Evolutionary conservation across 2,888 invertebrate species (phyloP), one percentile per base, ranked within the genome.

Genomic region (Cancer borealis): DNA sequence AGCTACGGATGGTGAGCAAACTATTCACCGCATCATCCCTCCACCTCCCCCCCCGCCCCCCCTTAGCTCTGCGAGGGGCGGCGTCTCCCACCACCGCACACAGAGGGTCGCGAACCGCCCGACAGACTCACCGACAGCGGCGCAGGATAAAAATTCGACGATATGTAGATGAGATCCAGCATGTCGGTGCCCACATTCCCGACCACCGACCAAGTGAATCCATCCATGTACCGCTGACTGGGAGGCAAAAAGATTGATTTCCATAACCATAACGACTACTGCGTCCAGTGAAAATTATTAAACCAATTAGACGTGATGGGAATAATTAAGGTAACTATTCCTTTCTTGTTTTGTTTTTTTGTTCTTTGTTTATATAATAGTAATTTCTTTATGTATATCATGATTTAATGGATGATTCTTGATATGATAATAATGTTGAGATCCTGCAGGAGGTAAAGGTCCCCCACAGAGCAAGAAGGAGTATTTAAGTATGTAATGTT

Each of bases 121-220:
- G n/a, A 39, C 84, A 39, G 84, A 84, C 84, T 39, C 84, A 39
- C n/a, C 14, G 39, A 30, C 84, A 14, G 30, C 84, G 84, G 30
- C 39, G 17, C 84, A 39, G 84, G 14, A 84, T 84, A 39, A 84
- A 84, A 84, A 84, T 84, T 84, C 84, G 14, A 39, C 0, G 84
- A 84, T 84, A 84, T 84, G 84, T 84, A 84, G 84, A 84, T 84
- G 84, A 39, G 84, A 14, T 30, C 39, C 26, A 84, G 39, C 84
- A 21, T 14, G 84, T 30, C 84, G 84, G 79, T 84, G 84, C 30
- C 84, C 84, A 84, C 84, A 30, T 84, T 84, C 84, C 84, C 39
- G 84, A 84, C 84, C 39, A 84, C 84, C 84, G 84, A 17, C 84
- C 84, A 84, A 39, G 84, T 39, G 84, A 84, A 39, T 84, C 84